Evolutionary conservation across 2,888 invertebrate species (phyloP), one percentile per base, ranked within the genome.

Genomic region (Scaptomyza tumidula): DNA sequence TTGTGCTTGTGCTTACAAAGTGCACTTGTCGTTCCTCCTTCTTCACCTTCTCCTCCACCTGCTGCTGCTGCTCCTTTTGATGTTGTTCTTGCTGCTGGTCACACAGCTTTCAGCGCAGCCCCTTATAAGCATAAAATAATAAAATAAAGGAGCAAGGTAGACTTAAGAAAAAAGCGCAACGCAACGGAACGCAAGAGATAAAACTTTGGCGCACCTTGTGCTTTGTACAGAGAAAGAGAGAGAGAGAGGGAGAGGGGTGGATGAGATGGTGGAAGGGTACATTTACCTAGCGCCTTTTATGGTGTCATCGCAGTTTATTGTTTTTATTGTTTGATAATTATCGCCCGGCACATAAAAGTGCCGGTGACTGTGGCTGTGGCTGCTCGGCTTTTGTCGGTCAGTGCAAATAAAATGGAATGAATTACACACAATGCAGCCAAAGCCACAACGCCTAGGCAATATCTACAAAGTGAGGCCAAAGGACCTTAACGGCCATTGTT

Each of bases 311-410:
- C 76, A 84, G 85, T 84, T 83, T 83, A 83, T 83, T 83, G 85
- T 84, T 83, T 83, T 83, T 84, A 83, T 83, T 83, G 82, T 83
- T 83, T 83, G 85, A 83, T 83, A 83, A 83, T 83, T 83, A 83
- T 83, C 78, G 78, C 85, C 81, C 71, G 65, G 77, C 73, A 76
- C 69, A 76, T 73, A 76, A 73, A 76, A 76, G 76, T 62, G 61
- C 75, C 69, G 61, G 55, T 33, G 60, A 68, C 53, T 29, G 6
- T 6, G 27, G 0, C 27, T 29, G 6, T 29, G 33, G 43, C 19
- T 19, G 19, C 35, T 35, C 16, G 16, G 41, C 41, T 41, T 10
- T 39, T 6, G 14, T 41, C 54, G 73, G 75, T 64, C 61, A 75
- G 71, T 58, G 61, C 64, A 67, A 76, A 71, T 78, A 78, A 78